Evolutionary conservation across 2,797 vertebrate genomes (phyloP).

Genomic region (Darevskia nairensis): DNA sequence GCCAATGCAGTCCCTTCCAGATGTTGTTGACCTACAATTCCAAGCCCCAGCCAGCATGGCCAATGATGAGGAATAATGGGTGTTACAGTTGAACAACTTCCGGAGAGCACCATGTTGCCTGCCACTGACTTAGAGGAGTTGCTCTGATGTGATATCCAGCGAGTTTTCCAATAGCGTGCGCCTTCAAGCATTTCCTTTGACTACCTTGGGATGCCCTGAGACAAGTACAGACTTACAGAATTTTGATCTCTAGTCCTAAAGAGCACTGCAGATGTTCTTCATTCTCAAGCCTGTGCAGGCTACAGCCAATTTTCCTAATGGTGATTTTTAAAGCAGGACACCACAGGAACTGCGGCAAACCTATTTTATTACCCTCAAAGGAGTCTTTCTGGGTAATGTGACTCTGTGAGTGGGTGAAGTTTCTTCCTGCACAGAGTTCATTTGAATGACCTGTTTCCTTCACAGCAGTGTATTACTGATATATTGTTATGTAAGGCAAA

Average conservation of each 20-base stretch:
- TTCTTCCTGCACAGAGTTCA: constrained; percentile 46
- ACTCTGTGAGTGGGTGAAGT: constrained; percentile 45
- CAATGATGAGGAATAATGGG: no score
- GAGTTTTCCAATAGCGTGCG: constrained; percentile 25
- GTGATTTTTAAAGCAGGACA: constrained; percentile 58
- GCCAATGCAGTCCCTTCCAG: neutral
- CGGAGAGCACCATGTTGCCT: no score
- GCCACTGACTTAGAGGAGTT: no score
- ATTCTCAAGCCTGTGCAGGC: constrained; percentile 28
- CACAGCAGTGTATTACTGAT: constrained; percentile 48
- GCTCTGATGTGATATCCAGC: neutral
- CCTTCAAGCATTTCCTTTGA: constrained; percentile 27
- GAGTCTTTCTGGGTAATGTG: constrained; percentile 43
- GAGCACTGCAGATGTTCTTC: constrained; percentile 42
- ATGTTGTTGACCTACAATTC: no score
- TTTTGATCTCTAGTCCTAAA: neutral
- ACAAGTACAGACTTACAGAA: neutral
- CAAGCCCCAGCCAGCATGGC: no score
- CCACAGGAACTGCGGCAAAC: constrained; percentile 18
- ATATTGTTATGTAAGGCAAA: constrained; percentile 51
- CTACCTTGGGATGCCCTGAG: constrained; percentile 16
- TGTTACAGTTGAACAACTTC: no score
- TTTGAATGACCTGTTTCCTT: constrained; percentile 48
- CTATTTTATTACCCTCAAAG: constrained; percentile 33
- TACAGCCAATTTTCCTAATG: constrained; percentile 48